Evolutionary conservation across 2,113 vertebrate species (phyloP), one percentile per base, ranked within the genome.

Genomic region (Carettochelys insculpta): DNA sequence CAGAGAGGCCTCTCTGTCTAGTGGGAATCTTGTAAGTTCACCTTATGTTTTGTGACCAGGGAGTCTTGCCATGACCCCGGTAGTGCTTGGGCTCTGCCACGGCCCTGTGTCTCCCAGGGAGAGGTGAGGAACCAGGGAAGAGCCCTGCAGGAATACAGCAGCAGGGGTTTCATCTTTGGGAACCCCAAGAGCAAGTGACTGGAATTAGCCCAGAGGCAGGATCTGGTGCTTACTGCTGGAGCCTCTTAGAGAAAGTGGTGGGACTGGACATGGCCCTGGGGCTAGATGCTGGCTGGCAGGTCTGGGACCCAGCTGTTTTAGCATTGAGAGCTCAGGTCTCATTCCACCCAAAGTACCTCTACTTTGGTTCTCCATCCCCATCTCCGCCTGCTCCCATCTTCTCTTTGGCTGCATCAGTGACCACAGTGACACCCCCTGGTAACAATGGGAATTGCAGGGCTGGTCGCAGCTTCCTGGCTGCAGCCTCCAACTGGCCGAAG

Each of bases 351-450:
- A 76, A 24, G 47, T 22, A 4, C n/a, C 11, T 75, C 22, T 75
- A 41, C 25, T 75, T 75, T 45, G 71, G 11, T 34, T 34, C 41
- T 38, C 65, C 34, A 22, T 25, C 34, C 45, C 16, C 10, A 5
- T 11, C 5, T 54, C 17, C 52, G n/a, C 76, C 6, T 19, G 6
- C 29, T 8, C 45, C 16, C 4, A 3, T 45, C 53, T 85, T 73
- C 38, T 58, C 43, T 73, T 43, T 83, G 24, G 34, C 6, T 25
- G 27, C 77, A 52, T 87, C 71, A 81, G 75, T 3, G 12, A 54
- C 47, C 48, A 78, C 65, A 84, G 68, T 51, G 92, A 90, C 94
- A 94, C 82, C 89, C 87, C 6, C 93, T 94, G 96, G 88, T 76
- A 43, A 3, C 6, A 0, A 0, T 29, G 1, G 8, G 83, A 52